Evolutionary conservation across 2,888 invertebrate species (phyloP), one percentile per base, ranked within the genome.

Genomic region (Oligia latruncula): DNA sequence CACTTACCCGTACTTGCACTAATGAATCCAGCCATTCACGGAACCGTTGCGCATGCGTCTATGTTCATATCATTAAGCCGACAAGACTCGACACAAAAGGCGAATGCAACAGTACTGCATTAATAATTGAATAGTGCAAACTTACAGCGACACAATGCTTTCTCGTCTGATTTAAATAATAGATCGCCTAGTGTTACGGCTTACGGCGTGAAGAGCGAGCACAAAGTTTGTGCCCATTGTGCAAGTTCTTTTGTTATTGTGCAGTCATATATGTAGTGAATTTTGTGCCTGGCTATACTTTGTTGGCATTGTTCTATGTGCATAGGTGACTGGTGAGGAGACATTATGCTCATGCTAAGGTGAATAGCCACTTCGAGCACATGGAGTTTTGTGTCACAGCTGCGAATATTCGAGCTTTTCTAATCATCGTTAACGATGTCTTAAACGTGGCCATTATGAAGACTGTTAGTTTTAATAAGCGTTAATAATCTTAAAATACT

Each of bases 151-250:
- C 82, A 87, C 85, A 84, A 82, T 86, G 78, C 83, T 81, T 77
- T 83, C 78, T 78, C 72, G 66, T 74, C 75, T 70, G 82, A 80
- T 88, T 76, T 91, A 90, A 91, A 92, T 92, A 92, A 89, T 90
- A 90, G 87, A 90, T 89, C 46, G 83, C 76, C 82, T 74, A 81
- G 87, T 82, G 75, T 77, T 60, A 73, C 78, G 72, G 68, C 79
- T 77, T 60, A 73, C 78, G 72, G 68, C 79, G 71, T 74, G 75
- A 81, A 72, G 67, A 74, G 82, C 71, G 78, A 77, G 77, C 85
- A 80, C 87, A 82, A 90, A 91, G 89, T 91, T 90, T 86, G 81
- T 74, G 66, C 58, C 85, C 78, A 89, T 90, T 90, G 90, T 90
- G 83, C 82, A 74, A 77, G 71, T 66, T 84, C 89, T 88, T 89